Percentiles rank a stretch among this genome's conserved stretches.
Conservation (phyloP, 2,797 vertebrate species). For the Enteromius argenteus region DNA sequence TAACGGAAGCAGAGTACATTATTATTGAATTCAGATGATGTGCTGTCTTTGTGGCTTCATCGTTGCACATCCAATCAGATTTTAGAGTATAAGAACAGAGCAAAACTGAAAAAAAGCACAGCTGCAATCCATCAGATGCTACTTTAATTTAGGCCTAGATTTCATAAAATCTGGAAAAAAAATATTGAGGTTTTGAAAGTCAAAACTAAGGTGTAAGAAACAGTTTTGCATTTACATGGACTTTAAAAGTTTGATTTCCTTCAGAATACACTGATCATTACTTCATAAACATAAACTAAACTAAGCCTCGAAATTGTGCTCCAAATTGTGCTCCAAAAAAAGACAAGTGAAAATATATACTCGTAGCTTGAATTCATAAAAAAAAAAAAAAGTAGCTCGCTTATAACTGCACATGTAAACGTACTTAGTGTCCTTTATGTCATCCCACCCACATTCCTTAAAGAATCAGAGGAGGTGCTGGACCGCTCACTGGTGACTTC, state of each 20-base stretch:
- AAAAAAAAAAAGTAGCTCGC: neutral
- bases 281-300: neutral
- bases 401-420: neutral
- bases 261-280: neutral
- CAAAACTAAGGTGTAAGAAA: neutral
- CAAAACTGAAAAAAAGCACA: neutral
- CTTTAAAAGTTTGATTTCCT: neutral
- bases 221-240: neutral
- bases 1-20: neutral
- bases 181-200: neutral
- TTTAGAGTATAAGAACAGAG: neutral
- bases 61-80: neutral
- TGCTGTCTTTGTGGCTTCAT: conserved; percentile 28
- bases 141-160: neutral
- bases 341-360: neutral
- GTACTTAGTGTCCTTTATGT: neutral
- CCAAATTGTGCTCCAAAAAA: neutral
- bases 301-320: neutral
- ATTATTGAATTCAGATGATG: conserved; percentile 1
- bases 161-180: neutral
- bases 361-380: neutral
- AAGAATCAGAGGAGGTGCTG: conserved; percentile 23
- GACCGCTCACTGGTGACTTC: conserved; percentile 12
- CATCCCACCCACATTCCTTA: neutral
- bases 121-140: neutral